Evolutionary conservation across 1,140 invertebrate species (phyloP).

Genomic region (Apolygus lucorum): DNA sequence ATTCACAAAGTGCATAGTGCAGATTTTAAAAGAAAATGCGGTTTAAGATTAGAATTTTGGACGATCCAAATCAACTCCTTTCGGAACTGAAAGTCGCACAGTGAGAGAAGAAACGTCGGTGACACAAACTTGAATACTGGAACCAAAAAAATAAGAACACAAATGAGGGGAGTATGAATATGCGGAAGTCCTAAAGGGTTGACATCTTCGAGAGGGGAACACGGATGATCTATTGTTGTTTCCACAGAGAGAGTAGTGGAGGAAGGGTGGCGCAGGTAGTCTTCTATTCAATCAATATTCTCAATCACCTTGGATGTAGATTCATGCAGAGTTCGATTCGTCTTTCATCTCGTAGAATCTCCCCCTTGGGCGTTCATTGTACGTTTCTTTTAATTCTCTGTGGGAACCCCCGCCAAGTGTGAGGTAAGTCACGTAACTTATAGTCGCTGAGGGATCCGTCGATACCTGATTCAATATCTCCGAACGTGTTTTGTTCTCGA

Average conservation of each 20-base stretch:
- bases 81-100: no score
- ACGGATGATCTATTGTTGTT: no score
- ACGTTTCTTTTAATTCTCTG: background rate
- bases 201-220: no score
- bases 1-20: no score
- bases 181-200: background rate
- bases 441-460: background rate
- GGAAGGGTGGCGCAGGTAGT: background rate
- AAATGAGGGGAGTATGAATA: background rate
- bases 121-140: no score
- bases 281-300: slow-evolving; percentile 13
- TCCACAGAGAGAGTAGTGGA: no score
- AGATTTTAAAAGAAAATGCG: no score
- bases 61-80: no score
- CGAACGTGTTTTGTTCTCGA: background rate
- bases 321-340: slow-evolving; percentile 13
- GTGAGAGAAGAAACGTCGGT: no score
- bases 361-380: background rate
- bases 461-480: background rate
- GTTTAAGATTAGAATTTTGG: no score
- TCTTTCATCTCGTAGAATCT: no score
- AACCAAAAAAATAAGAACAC: no score
- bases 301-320: slow-evolving; percentile 17
- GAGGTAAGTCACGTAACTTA: background rate
- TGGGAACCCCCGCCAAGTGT: background rate